Percentiles rank a stretch among this genome's conserved stretches.
Conservation (phyloP, 2,797 vertebrate genomes). For the Gambusia yucatana region DNA sequence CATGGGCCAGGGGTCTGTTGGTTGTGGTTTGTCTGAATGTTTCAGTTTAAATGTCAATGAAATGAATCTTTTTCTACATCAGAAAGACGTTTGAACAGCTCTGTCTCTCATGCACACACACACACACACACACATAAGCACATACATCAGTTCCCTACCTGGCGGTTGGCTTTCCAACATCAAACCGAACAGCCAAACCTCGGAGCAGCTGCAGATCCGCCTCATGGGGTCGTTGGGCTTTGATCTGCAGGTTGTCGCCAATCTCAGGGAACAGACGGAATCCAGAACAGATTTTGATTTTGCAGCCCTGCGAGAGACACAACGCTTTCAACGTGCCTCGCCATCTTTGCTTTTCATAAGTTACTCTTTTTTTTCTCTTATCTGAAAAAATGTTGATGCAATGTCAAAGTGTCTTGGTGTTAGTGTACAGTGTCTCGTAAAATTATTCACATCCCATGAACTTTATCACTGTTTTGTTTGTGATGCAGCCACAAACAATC, state of each 20-base stretch:
- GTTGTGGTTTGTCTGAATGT: background rate
- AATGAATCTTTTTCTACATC: background rate
- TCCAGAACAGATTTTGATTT: slow-evolving; percentile 60
- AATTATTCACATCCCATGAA: background rate
- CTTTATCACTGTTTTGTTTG: background rate
- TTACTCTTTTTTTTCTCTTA: slow-evolving; percentile 1
- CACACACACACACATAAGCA: background rate
- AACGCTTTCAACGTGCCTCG: slow-evolving; percentile 35
- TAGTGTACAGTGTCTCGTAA: slow-evolving; percentile 8
- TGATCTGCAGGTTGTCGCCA: slow-evolving; percentile 54
- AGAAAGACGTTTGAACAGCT: background rate
- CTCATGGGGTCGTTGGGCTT: slow-evolving; percentile 45
- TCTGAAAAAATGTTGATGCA: background rate
- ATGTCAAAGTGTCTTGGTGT: slow-evolving; percentile 22
- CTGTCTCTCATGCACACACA: background rate
- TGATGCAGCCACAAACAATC: background rate
- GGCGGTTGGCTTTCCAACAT: slow-evolving; percentile 36
- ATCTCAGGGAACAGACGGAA: slow-evolving; percentile 43
- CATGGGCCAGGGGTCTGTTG: background rate
- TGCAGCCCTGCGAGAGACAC: slow-evolving; percentile 31
- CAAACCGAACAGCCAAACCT: slow-evolving; percentile 43
- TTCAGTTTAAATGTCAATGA: background rate
- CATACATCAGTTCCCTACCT: slow-evolving; percentile 39
- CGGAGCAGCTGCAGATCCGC: slow-evolving; percentile 37
- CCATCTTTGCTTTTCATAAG: slow-evolving; percentile 34